Conservation (phyloP, 2,797 vertebrate species). For the Sebastes iracundus region DNA sequence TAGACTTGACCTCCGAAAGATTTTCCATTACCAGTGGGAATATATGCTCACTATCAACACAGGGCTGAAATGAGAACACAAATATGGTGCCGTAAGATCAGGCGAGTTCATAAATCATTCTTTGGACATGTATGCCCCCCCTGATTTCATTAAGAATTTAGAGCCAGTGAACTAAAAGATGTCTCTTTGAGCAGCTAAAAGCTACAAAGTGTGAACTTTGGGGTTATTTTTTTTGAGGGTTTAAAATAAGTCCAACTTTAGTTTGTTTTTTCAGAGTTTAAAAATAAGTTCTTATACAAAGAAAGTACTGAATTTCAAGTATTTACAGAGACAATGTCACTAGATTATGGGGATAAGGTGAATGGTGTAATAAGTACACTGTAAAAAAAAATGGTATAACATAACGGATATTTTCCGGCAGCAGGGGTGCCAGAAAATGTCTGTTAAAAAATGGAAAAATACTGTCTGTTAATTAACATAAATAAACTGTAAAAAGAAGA, state of each 20-base stretch:
- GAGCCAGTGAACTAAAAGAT: neutral
- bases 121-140: neutral
- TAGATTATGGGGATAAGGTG: too few relatives aligned
- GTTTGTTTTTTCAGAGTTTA: neutral
- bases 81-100: neutral
- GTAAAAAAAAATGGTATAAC: too few relatives aligned
- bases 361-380: neutral
- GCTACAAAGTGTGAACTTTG: neutral
- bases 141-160: conserved; percentile 4
- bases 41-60: conserved; percentile 5
- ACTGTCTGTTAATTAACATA: too few relatives aligned
- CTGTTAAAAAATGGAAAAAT: too few relatives aligned
- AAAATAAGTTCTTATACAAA: neutral
- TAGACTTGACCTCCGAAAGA: neutral
- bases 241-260: neutral
- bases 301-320: neutral
- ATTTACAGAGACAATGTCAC: neutral
- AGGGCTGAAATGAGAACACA: neutral
- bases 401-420: too few relatives aligned
- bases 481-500: too few relatives aligned
- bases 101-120: neutral
- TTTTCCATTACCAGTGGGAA: neutral
- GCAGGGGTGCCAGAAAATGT: too few relatives aligned
- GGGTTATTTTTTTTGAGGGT: neutral
- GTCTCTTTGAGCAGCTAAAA: neutral